Evolutionary conservation across 2,797 vertebrate species (phyloP), one percentile per base, ranked within the genome.

Genomic region (Enteromius argenteus): DNA sequence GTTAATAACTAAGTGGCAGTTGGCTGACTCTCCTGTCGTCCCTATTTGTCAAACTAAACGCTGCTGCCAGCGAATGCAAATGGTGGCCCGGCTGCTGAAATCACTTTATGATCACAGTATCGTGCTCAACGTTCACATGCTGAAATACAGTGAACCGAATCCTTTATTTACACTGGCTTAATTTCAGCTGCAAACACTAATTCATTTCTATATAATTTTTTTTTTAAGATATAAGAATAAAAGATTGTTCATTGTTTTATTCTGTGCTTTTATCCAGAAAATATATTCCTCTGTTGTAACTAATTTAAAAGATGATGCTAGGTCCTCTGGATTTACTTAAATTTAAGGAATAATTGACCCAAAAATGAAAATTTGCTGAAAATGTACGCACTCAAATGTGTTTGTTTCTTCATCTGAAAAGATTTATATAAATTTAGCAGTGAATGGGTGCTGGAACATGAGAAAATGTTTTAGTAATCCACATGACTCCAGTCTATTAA

Each of bases 1-100:
- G 97, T 97, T 99, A 97, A 98, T 98, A 98, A 97, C 96, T 94
- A 97, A 97, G 96, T 97, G 96, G 96, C 97, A 97, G 96, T 95
- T 94, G 95, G 95, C 96, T 96, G 96, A 96, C 96, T 95, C 92
- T 92, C 92, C 95, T 92, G 95, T 96, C 93, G 91, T 96, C 96
- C 96, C 96, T 97, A 98, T 98, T 97, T 97, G 96, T 99, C 97
- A 99, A 96, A 94, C 95, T 96, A 97, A 98, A 97, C 92, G 96
- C 96, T 96, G 93, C 96, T 96, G 96, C 96, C 96, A 95, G 90
- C 88, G 92, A 94, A 96, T 96, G 95, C 95, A 97, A 96, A 97
- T 96, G 86, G 90, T 90, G 87, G 90, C 89, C 88, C 87, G 90
- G 92, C 91, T 90, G 42, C 71, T 85, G 89, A 91, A 91, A 86